Evolutionary conservation across 2,797 vertebrate species (phyloP), one percentile per base, ranked within the genome.

Genomic region (Muscicapa striata): DNA sequence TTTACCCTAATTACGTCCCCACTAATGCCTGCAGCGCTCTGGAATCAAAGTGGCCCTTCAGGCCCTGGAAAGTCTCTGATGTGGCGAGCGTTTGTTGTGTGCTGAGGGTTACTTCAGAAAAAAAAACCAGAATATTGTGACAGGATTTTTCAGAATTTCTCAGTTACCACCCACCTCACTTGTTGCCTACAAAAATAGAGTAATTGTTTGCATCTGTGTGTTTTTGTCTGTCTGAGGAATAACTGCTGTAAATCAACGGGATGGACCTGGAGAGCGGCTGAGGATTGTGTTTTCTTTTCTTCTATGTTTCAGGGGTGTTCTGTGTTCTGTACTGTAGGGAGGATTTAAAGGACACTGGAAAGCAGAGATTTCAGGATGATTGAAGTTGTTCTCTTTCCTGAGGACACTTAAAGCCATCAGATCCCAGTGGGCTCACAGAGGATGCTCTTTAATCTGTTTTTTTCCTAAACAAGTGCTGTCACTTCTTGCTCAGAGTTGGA

Each of bases 1-100:
- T 99, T 99, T 99, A 99, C 99, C 99, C 98, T 99, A 98, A 99
- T 99, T 99, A 99, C 98, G 98, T 98, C 98, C 97, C 98, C 97
- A 92, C 98, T 99, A 98, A 99, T 98, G 99, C 98, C 98, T 98
- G 98, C 98, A 98, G 99, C 98, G 96, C 98, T 98, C 98, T 98
- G 98, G 98, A 99, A 99, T 99, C 98, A 99, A 98, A 98, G 98
- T 97, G 96, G 97, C 98, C 98, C 98, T 98, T 97, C 97, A 96
- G 98, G 98, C 98, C 98, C 97, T 98, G 96, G 96, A 98, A 98
- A 98, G 97, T 95, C 98, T 99, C 98, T 99, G 98, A 99, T 99
- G 99, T 99, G 99, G 99, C 94, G 38, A 97, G 96, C 96, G 96
- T 98, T 98, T 99, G 98, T 98, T 98, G 98, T 99, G 98, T 98